These are phyloP conservation scores for Odontamblyopus lacepedii DNA, from an alignment of 2,797 vertebrate species.

Conservation along the genomic window DNA sequence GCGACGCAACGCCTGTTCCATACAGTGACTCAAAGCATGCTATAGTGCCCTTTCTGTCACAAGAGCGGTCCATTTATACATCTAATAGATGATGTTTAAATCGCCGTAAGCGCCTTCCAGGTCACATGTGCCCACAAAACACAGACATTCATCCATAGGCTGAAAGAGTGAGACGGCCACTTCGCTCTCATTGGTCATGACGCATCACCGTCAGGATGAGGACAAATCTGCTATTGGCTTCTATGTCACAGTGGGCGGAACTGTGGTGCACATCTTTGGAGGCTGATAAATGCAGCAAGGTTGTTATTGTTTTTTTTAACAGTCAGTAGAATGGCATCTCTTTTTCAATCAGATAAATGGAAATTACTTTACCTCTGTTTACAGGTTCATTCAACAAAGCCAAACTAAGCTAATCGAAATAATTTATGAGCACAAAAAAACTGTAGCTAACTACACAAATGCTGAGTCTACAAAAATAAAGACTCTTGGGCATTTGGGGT, in stretches of 20 bases:
- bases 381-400: neutral
- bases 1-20: neutral
- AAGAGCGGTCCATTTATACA: slow-evolving; percentile 57
- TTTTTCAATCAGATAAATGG: neutral
- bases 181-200: slow-evolving; percentile 50
- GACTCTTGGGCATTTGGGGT: too few relatives aligned
- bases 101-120: slow-evolving; percentile 55
- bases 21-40: neutral
- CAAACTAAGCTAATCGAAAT: neutral
- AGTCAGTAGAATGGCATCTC: neutral
- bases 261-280: slow-evolving; percentile 21
- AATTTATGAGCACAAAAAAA: neutral
- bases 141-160: slow-evolving; percentile 35
- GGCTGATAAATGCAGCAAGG: neutral
- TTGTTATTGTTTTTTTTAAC: neutral
- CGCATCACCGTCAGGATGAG: slow-evolving; percentile 3
- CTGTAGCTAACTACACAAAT: too few relatives aligned
- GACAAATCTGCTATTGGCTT: slow-evolving; percentile 49
- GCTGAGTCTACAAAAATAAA: too few relatives aligned
- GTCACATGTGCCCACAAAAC: slow-evolving; percentile 61
- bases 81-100: slow-evolving; percentile 61
- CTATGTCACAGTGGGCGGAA: slow-evolving; percentile 9
- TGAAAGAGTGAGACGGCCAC: slow-evolving; percentile 25
- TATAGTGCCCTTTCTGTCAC: slow-evolving; percentile 18
- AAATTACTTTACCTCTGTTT: neutral